A percentile compares a stretch with the other conserved stretches of the same genome.
phyloP scores from a whole-genome alignment of 2,113 vertebrate genomes.

The Daphoenositta chrysoptera region DNA sequence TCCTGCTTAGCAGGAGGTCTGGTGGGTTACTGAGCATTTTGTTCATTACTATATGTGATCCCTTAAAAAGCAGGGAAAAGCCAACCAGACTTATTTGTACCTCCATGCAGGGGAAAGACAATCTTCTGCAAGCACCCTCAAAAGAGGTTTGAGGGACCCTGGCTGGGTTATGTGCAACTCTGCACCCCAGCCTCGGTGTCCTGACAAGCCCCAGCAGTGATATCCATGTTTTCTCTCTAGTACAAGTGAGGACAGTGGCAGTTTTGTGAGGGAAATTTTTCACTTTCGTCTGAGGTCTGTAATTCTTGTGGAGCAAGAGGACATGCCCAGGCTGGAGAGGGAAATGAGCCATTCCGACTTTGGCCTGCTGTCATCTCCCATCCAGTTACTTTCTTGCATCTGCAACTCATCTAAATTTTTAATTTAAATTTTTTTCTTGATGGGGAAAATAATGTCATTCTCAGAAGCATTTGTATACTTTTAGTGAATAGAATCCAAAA shows the following conservation, averaged over 20 bases:
- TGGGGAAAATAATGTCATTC: neutral
- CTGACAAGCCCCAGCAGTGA: neutral
- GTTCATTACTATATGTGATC: neutral
- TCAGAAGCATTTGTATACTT: neutral
- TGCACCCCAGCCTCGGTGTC: neutral
- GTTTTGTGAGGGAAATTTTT: neutral
- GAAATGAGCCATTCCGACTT: neutral
- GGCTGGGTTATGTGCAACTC: neutral
- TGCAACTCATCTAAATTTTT: slow-evolving; percentile 20
- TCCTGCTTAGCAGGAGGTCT: slow-evolving; percentile 20
- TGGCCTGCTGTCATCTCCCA: neutral
- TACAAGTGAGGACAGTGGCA: neutral
- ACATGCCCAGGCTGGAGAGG: neutral
- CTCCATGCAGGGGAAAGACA: neutral
- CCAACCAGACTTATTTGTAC: neutral
- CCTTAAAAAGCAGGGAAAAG: neutral
- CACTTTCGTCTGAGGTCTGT: neutral
- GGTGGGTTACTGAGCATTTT: neutral
- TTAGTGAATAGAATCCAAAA: neutral
- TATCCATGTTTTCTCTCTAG: neutral
- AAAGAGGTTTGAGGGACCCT: neutral
- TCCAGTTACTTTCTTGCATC: neutral
- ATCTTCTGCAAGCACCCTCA: neutral
- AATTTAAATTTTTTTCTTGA: neutral
- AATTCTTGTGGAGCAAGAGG: neutral